Evolutionary conservation across 2,888 invertebrate genomes (phyloP).

Genomic region (Cryptocephalus moraei): DNA sequence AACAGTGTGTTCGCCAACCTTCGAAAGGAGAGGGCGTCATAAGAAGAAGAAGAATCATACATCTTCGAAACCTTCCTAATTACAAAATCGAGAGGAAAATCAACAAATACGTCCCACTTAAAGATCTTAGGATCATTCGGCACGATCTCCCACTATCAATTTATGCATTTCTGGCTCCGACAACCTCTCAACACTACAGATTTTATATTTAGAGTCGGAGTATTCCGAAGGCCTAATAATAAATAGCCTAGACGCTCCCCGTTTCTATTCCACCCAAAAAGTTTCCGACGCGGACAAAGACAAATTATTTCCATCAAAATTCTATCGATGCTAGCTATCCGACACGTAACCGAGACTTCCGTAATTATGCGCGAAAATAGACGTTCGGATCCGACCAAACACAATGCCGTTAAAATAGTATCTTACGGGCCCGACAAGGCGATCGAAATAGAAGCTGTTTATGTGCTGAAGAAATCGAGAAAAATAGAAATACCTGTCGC

Average conservation of each 20-base stretch:
- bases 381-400: neutral
- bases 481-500: constrained; percentile 2
- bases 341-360: neutral
- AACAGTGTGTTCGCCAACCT: too few species aligned
- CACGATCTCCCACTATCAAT: neutral
- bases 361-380: neutral
- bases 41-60: too few species aligned
- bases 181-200: too few species aligned
- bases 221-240: too few species aligned
- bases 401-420: constrained; percentile 2
- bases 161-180: too few species aligned
- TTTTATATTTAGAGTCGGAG: too few species aligned
- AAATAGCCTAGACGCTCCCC: neutral
- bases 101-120: too few species aligned
- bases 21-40: too few species aligned
- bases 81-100: too few species aligned
- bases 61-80: too few species aligned
- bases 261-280: neutral
- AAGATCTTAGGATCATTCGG: too few species aligned
- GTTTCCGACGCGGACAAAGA: neutral
- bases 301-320: neutral
- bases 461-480: constrained; percentile 1
- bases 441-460: neutral
- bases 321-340: neutral
- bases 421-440: neutral